Conservation (phyloP, 1,140 invertebrate species). For the Hylyphantes graminicola region DNA sequence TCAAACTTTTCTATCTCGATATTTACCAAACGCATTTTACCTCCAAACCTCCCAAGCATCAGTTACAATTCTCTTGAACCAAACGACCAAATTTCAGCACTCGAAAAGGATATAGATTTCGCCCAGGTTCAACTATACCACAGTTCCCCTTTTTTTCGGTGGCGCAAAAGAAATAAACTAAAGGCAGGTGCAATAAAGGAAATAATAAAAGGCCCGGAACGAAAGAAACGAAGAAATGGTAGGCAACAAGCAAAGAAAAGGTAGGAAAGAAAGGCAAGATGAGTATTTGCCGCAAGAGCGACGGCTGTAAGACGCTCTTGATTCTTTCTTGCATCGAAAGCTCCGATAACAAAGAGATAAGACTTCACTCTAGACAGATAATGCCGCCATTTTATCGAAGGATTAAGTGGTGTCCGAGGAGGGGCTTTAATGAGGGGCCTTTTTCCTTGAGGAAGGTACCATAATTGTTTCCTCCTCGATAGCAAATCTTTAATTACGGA, state of each 20-base stretch:
- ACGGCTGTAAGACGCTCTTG: background rate
- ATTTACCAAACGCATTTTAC: too few relatives aligned
- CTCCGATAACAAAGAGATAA: conserved; percentile 43
- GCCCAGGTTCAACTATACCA: too few relatives aligned
- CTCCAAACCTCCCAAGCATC: too few relatives aligned
- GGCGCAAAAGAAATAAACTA: background rate
- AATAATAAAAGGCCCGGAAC: conserved; percentile 27
- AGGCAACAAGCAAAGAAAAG: background rate
- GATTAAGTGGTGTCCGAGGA: conserved; percentile 13
- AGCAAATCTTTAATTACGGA: conserved; percentile 22
- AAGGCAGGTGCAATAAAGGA: conserved; percentile 6
- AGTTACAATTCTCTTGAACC: too few relatives aligned
- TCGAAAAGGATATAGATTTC: background rate
- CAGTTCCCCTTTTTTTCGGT: too few relatives aligned
- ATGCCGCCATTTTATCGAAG: conserved; percentile 3
- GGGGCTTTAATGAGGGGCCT: background rate
- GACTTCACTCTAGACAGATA: conserved; percentile 15
- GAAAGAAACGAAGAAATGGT: conserved; percentile 1
- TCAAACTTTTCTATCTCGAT: too few relatives aligned
- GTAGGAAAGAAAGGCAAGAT: conserved; percentile 5
- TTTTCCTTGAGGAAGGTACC: background rate
- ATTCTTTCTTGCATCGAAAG: background rate
- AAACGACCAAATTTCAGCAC: background rate
- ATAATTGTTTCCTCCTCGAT: conserved; percentile 29
- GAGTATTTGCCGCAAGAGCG: conserved; percentile 16